phyloP scores from a whole-genome alignment of 2,888 invertebrate species.

The Limnephilus lunatus region DNA sequence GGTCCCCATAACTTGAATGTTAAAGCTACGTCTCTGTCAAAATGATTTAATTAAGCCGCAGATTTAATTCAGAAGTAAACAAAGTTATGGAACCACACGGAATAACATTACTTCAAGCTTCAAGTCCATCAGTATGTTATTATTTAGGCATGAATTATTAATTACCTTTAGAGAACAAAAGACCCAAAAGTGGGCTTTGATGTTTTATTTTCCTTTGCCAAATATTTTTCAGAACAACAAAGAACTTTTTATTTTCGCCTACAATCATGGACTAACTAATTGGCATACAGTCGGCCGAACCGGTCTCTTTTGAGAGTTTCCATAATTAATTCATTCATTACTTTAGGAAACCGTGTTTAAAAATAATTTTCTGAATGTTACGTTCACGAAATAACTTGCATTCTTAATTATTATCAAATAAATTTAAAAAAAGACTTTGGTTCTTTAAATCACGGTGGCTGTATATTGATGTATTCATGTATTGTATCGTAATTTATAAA shows the following conservation, averaged over 20 bases:
- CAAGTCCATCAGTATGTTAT: background rate
- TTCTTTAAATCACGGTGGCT: too few species aligned
- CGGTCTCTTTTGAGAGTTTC: background rate
- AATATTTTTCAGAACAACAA: conserved; percentile 6
- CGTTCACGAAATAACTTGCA: too few species aligned
- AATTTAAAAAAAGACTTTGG: too few species aligned
- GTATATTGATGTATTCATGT: too few species aligned
- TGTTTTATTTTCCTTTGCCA: conserved; percentile 14
- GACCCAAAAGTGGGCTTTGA: conserved; percentile 1
- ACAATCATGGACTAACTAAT: background rate
- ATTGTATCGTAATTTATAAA: too few species aligned
- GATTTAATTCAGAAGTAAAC: background rate
- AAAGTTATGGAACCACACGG: background rate
- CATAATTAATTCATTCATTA: too few species aligned
- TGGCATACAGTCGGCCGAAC: background rate
- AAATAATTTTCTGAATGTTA: background rate
- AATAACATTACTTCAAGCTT: background rate
- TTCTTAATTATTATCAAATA: too few species aligned
- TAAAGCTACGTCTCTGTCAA: too few species aligned
- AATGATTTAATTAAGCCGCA: background rate
- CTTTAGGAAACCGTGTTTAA: background rate
- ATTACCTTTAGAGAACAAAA: conserved; percentile 20
- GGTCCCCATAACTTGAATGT: too few species aligned
- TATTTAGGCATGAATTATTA: conserved; percentile 20
- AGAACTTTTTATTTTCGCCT: background rate